Base-by-base conservation (phyloP, 2,113 vertebrate genomes). In the Syngnathoides biaculeatus region DNA sequence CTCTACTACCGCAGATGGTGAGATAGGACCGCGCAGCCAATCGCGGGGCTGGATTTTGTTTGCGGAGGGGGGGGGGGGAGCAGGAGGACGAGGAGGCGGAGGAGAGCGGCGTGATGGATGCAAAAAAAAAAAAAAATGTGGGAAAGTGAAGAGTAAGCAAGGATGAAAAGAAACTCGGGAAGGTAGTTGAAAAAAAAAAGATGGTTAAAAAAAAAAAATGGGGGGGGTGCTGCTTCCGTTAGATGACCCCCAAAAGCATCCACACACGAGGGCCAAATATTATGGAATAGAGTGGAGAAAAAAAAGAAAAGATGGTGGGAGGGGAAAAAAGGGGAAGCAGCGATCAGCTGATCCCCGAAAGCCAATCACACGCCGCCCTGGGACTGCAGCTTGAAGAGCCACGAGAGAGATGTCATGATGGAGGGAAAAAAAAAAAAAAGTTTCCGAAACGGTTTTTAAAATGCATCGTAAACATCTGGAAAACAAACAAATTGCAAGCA, bases 21-120 rank as follows among this genome's bases (percentile, higher is more conserved):
- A 93, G 92, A 92, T 91, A 93, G 93, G 94, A 94, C 94, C 91
- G 93, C 92, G 92, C 92, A 94, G 93, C 94, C 95, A 96, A 96
- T 95, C 95, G 93, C 92, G 93, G 93, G 89, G 84, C 92, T 93
- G 86, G 89, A 89, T 79, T 78, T 85, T 73, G 82, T 78, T 85
- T 73, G 82, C 71, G 84, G 72, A 59, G 83, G 47, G 73, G 56
- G 77, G 55, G 50, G 62, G 68, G 43, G 73, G 59, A 48, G 50
- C 71, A 24, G 63, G 9, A 68, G 72, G 75, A 71, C 67, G 22
- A 52, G 15, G 10, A 50, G 8, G 47, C 20, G 69, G 69, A 20
- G 2, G 42, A 47, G 67, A 42, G 40, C 10, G 47, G 30, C 3
- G 73, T n/a, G 77, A 72, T 7, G 84, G 74, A 84, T 84, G 82